phyloP scores from a whole-genome alignment of 2,797 vertebrate genomes.

The Rhinichthys osculus region DNA sequence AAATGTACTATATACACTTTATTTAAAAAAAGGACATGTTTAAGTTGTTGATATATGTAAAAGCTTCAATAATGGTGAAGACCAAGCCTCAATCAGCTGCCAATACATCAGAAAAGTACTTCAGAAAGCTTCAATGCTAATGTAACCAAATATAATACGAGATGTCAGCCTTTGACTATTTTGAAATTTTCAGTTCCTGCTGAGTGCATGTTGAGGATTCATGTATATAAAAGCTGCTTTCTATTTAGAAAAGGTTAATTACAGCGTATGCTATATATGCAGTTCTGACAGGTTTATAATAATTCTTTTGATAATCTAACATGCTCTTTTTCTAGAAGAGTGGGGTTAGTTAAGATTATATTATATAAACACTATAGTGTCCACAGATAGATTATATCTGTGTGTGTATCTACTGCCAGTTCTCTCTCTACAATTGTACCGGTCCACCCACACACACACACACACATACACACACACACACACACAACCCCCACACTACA shows the following conservation, averaged over 20 bases:
- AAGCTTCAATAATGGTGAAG: conserved; percentile 6
- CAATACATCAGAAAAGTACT: conserved; percentile 26
- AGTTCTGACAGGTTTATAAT: conserved; percentile 30
- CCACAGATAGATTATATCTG: conserved; percentile 28
- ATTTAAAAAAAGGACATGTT: conserved; percentile 28
- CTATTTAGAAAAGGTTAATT: background rate
- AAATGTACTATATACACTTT: conserved; percentile 28
- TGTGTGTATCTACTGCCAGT: conserved; percentile 13
- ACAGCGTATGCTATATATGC: conserved; percentile 22
- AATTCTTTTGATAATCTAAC: background rate
- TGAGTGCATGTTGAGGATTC: background rate
- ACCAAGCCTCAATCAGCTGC: conserved; percentile 48
- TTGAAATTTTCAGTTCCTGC: background rate
- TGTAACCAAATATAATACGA: conserved; percentile 29
- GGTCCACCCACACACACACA: background rate
- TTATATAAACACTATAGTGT: conserved; percentile 25
- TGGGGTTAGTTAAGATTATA: conserved; percentile 1
- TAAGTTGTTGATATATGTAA: conserved; percentile 27
- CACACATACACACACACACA: background rate
- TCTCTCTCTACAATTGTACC: conserved; percentile 30
- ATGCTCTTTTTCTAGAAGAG: conserved; percentile 7
- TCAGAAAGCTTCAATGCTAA: background rate
- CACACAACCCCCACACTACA: conserved; percentile 9
- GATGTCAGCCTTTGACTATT: conserved; percentile 14
- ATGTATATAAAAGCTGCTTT: conserved; percentile 38